Evolutionary conservation across 2,888 invertebrate genomes (phyloP), one percentile per base, ranked within the genome.

Genomic region (Mesochorus sp.): DNA sequence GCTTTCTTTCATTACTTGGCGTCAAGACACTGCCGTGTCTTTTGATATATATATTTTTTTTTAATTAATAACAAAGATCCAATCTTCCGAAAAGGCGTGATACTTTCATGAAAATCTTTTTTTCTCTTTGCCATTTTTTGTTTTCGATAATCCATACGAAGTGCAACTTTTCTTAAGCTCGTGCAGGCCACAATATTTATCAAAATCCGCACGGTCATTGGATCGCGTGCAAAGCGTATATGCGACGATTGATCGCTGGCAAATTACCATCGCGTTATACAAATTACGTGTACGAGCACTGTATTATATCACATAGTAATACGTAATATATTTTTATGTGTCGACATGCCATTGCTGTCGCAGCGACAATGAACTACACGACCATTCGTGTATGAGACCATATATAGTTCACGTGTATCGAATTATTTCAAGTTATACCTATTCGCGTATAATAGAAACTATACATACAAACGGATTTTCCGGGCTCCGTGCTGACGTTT

Each of bases 221-320:
- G 42, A 39, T 74, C 74, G 67, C 74, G 74, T 74, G 74, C 74
- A 53, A 61, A 34, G 8, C 17, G 31, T 37, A 21, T 67, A 61
- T 61, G 74, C 59, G 59, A 53, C 74, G 67, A 74, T 74, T 74
- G 74, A 74, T 74, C 59, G 74, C 34, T 53, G 67, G 67, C 74
- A 74, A 74, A 74, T 74, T 74, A 59, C 74, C 67, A 67, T 74
- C 67, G 74, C 74, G 67, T 74, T 67, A 12, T 47, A 74, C 74
- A 59, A 74, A 74, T 74, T 74, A 74, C 59, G 74, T 59, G 24
- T 74, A 74, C 17, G 24, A 62, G 59, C 59, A 17, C 51, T 44
- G 24, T 31, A 51, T 28, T 51, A 71, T 19, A 31, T 51, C 37
- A 44, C 53, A 42, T 31, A 42, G 62, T 62, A 53, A 51, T 42